These are phyloP conservation scores for Nudaria mundana DNA, from an alignment of 2,888 invertebrate genomes.

Conservation along the genomic window DNA sequence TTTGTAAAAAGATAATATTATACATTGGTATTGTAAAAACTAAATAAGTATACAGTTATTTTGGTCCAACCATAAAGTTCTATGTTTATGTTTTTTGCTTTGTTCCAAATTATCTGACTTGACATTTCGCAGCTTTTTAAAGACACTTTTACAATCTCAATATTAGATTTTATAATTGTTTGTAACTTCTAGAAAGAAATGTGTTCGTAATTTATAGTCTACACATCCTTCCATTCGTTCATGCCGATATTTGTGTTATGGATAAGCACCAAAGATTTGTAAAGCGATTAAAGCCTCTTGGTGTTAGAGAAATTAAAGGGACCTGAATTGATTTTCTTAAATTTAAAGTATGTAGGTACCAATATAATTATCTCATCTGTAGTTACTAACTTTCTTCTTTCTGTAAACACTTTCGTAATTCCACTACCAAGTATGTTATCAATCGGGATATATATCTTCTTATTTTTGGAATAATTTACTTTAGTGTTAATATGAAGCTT, in stretches of 20 bases:
- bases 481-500: constrained; percentile 61
- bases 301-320: constrained; percentile 80
- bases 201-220: constrained; percentile 70
- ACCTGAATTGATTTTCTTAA: constrained; percentile 76
- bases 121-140: constrained; percentile 75
- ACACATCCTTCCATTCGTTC: constrained; percentile 62
- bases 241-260: constrained; percentile 74
- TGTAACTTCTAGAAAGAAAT: constrained; percentile 65
- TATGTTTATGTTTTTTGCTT: constrained; percentile 24
- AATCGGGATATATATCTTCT: constrained; percentile 57
- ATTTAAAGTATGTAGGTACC: constrained; percentile 75
- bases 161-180: constrained; percentile 67
- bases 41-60: too few relatives aligned
- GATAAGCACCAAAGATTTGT: constrained; percentile 80
- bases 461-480: constrained; percentile 68
- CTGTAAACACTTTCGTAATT: constrained; percentile 59
- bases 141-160: constrained; percentile 76
- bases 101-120: constrained; percentile 64
- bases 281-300: constrained; percentile 71
- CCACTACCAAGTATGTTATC: constrained; percentile 48
- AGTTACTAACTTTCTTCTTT: constrained; percentile 62
- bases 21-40: constrained; percentile 16
- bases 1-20: too few relatives aligned
- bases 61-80: too few relatives aligned
- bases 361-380: constrained; percentile 77